Evolutionary conservation across 2,113 vertebrate species (phyloP), one percentile per base, ranked within the genome.

Genomic region (Neotragus pygmaeus): DNA sequence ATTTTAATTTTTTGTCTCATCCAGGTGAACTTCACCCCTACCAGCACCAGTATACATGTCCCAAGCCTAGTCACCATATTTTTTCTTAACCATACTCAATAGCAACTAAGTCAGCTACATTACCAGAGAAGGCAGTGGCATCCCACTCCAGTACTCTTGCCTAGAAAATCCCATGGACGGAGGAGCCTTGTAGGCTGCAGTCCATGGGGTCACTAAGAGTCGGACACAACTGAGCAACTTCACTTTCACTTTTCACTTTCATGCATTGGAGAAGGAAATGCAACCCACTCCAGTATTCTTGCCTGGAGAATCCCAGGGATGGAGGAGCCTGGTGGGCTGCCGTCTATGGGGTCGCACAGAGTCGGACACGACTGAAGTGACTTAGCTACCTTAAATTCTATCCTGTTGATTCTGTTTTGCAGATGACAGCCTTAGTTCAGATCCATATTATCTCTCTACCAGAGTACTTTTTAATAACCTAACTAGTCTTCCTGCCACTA

Each of bases 151-250:
- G 60, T 16, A 33, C 60, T 0, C 60, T 64, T 33, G 60, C 60
- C 30, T 64, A 30, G 60, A 33, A 16, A 33, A 33, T 64, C 60
- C 60, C 60, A 30, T 15, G 28, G 13, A 33, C 1, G 2, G 28
- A 62, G 60, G 60, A 33, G 14, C 60, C 30, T 64, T 0, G 14
- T 64, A 0, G 14, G 60, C 30, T 33, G 30, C 60, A 16, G 14
- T 62, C 60, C 2, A 62, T 33, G 30, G 14, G 60, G 60, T 33
- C 14, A 1, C 14, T 15, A 62, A 16, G 28, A 33, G 60, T 33
- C 0, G 3, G 30, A 62, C 28, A 62, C 1, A 6, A 33, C 30
- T 62, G 14, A 62, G 6, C 0, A 6, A 33, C 60, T 62, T 62
- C 60, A 33, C 30, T 62, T 62, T 62, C 30, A 16, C 60, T 64